These are phyloP conservation scores for Habrosyne pyritoides DNA, from an alignment of 2,888 invertebrate genomes.

Conservation along the genomic window DNA sequence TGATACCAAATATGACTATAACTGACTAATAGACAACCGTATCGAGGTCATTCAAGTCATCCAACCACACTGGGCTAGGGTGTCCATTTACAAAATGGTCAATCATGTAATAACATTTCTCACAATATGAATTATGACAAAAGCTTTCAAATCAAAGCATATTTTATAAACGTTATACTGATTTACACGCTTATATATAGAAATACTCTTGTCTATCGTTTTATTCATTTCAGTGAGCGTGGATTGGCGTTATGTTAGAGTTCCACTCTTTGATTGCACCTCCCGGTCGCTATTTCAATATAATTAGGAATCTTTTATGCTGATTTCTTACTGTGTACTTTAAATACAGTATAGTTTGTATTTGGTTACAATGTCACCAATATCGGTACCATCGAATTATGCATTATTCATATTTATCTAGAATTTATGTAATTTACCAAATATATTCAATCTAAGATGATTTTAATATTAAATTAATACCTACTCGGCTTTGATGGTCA, in stretches of 20 bases:
- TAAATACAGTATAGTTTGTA: no score
- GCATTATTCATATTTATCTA: no score
- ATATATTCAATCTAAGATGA: no score
- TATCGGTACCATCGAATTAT: no score
- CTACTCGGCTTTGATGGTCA: neutral
- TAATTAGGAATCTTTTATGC: no score
- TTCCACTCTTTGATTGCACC: neutral
- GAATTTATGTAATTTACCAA: no score
- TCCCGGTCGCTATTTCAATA: neutral
- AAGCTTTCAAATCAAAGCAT: conserved; percentile 1
- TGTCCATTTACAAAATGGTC: conserved; percentile 5
- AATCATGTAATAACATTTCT: neutral
- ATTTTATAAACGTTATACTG: neutral
- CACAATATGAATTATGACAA: conserved; percentile 3
- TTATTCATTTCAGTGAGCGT: neutral
- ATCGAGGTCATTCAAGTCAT: conserved; percentile 3
- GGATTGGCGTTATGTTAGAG: neutral
- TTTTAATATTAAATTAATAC: neutral
- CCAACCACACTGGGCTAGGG: neutral
- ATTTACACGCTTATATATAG: neutral
- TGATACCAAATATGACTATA: neutral
- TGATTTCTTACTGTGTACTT: no score
- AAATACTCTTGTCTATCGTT: neutral
- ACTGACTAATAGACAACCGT: neutral
- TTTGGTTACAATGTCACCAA: no score